A percentile compares a stretch with the other conserved stretches of the same genome.
phyloP scores from a whole-genome alignment of 2,113 vertebrate genomes.

The Oenanthe melanoleuca region DNA sequence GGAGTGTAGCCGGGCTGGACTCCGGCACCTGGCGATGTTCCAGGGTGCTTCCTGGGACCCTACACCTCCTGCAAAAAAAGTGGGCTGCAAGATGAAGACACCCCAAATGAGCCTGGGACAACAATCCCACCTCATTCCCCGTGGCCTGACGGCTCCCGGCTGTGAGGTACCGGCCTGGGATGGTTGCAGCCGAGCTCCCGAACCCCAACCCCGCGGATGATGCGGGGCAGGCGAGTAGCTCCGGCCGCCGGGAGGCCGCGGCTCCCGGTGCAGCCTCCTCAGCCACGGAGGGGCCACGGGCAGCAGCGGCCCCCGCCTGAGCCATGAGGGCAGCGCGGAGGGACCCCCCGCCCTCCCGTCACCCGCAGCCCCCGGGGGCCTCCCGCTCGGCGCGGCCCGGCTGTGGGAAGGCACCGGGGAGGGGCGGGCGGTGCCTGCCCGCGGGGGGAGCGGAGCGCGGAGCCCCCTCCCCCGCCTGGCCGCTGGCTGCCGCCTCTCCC shows the following conservation, averaged over 20 bases:
- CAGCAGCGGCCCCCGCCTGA: no score
- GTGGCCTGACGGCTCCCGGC: fast-evolving
- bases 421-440: conserved; percentile 76
- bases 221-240: background rate
- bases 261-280: background rate
- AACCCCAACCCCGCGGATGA: no score
- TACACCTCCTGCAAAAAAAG: background rate
- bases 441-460: conserved; percentile 39
- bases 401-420: conserved; percentile 60
- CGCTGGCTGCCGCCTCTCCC: background rate
- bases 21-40: background rate
- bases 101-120: background rate
- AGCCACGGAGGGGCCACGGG: background rate
- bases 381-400: conserved; percentile 28
- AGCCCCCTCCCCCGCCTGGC: conserved; percentile 38
- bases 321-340: background rate
- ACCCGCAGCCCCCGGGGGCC: conserved; percentile 1
- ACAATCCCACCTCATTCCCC: background rate
- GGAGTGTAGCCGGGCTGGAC: background rate
- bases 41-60: background rate
- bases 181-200: background rate
- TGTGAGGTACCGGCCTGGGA: no score
- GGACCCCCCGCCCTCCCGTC: background rate
- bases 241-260: background rate
- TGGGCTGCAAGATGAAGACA: fast-evolving